phyloP scores from a whole-genome alignment of 2,888 invertebrate genomes.

The Alviniconcha strummeri region DNA sequence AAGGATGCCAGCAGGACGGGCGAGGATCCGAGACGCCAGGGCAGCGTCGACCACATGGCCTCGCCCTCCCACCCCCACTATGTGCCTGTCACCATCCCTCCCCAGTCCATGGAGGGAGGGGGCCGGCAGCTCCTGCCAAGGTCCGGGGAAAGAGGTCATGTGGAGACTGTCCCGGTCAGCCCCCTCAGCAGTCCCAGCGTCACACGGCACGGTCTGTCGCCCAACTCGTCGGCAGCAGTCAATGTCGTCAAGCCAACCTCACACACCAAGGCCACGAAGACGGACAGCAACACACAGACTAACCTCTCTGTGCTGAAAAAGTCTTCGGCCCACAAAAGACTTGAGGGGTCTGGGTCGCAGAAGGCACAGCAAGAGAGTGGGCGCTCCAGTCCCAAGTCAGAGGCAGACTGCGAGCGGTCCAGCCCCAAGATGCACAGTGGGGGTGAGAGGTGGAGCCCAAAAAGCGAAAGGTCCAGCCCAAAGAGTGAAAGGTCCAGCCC shows the following conservation, averaged over 20 bases:
- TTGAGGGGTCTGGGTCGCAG: not conserved
- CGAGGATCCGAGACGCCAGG: slow-evolving; percentile 34
- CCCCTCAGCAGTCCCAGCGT: slow-evolving; percentile 46
- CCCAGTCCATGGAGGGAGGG: slow-evolving; percentile 37
- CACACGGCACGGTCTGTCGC: slow-evolving; percentile 39
- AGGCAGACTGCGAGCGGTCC: slow-evolving; percentile 17
- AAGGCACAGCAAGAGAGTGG: not conserved
- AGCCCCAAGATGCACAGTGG: not conserved
- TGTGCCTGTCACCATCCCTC: slow-evolving; percentile 44
- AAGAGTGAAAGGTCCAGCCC: slow-evolving; percentile 18
- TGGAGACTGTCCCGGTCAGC: slow-evolving; percentile 38
- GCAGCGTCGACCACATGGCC: not conserved
- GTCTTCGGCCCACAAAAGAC: slow-evolving; percentile 43
- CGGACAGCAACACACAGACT: slow-evolving; percentile 63
- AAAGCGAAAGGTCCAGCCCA: not conserved
- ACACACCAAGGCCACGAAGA: slow-evolving; percentile 52
- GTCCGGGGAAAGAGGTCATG: slow-evolving; percentile 22
- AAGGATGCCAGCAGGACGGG: slow-evolving; percentile 31
- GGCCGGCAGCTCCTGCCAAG: not conserved
- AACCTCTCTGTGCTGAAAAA: slow-evolving; percentile 63
- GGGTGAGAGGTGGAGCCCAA: slow-evolving; percentile 22
- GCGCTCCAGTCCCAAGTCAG: slow-evolving; percentile 22
- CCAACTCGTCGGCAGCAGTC: slow-evolving; percentile 52
- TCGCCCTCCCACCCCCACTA: slow-evolving; percentile 35
- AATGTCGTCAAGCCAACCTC: slow-evolving; percentile 66